These are phyloP conservation scores for Calliphora vomitoria DNA, from an alignment of 2,888 invertebrate genomes.

Conservation along the genomic window DNA sequence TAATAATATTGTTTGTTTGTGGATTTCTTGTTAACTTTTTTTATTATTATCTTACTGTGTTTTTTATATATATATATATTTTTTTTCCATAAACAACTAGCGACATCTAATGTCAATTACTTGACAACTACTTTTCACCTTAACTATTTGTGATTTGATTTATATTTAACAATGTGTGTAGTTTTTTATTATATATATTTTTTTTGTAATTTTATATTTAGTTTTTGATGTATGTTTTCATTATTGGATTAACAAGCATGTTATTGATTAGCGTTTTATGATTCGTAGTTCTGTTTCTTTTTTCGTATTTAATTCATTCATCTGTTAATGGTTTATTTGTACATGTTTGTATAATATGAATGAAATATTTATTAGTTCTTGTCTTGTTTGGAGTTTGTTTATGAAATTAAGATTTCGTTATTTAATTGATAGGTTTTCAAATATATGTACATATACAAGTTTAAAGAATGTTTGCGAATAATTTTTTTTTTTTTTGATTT, in stretches of 20 bases:
- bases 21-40: constrained; percentile 59
- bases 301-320: constrained; percentile 52
- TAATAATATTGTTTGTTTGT: constrained; percentile 46
- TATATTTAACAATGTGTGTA: constrained; percentile 59
- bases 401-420: neutral
- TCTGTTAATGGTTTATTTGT: constrained; percentile 6
- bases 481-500: no score
- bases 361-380: constrained; percentile 14
- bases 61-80: constrained; percentile 18
- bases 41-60: constrained; percentile 22
- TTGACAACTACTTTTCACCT: constrained; percentile 73
- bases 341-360: neutral
- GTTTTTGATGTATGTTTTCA: constrained; percentile 42
- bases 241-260: constrained; percentile 66
- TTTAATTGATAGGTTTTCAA: neutral
- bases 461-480: no score
- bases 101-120: constrained; percentile 71
- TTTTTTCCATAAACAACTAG: constrained; percentile 49
- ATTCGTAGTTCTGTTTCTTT: neutral
- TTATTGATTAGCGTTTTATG: constrained; percentile 54
- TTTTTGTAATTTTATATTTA: neutral
- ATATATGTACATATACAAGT: no score
- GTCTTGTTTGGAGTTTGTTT: neutral
- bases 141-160: constrained; percentile 70
- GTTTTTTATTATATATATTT: neutral